Conservation (phyloP, 2,888 invertebrate genomes). For the Lepidonotus clava region DNA sequence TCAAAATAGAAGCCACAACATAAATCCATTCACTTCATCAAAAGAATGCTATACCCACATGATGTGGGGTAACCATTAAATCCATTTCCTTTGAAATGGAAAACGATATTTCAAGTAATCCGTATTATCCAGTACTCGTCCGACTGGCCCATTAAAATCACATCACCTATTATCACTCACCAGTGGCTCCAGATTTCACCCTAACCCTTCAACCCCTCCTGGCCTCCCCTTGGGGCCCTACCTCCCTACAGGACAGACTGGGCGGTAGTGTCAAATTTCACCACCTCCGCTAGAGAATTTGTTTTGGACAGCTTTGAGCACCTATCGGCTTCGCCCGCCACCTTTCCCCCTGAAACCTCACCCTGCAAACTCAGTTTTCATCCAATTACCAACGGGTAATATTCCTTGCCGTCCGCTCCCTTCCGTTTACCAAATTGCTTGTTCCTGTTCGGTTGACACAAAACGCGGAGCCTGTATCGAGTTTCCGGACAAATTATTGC, state of each 20-base stretch:
- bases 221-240: not conserved
- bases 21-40: too few relatives aligned
- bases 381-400: constrained; percentile 32
- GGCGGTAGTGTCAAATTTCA: not conserved
- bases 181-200: too few relatives aligned
- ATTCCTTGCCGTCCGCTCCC: not conserved
- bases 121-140: not conserved
- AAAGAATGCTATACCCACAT: too few relatives aligned
- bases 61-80: too few relatives aligned
- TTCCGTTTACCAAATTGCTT: constrained; percentile 48
- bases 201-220: not conserved
- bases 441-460: constrained; percentile 29
- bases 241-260: not conserved
- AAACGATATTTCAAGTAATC: constrained; percentile 11
- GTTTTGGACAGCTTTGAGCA: constrained; percentile 29
- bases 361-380: constrained; percentile 15
- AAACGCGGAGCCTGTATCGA: constrained; percentile 6
- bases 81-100: not conserved
- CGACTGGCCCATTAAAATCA: too few relatives aligned
- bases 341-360: constrained; percentile 1
- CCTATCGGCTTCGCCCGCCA: not conserved
- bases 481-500: constrained; percentile 20
- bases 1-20: too few relatives aligned
- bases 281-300: constrained; percentile 32
- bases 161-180: not conserved